Evolutionary conservation across 2,888 invertebrate genomes (phyloP).

Genomic region (Gandaritis pyraliata): DNA sequence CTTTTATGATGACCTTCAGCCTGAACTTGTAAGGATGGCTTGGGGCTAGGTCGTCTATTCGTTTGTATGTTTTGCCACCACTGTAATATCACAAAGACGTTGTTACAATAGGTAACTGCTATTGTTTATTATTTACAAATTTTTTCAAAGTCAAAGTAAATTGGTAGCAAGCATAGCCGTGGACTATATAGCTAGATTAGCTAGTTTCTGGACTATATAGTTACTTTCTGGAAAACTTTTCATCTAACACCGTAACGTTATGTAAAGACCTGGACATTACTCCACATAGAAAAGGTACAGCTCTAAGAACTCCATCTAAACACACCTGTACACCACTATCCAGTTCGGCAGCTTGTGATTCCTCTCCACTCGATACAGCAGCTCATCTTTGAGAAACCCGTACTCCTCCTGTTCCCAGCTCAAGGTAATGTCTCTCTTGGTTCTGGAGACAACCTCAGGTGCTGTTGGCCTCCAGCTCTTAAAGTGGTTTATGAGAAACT

Average conservation of each 20-base stretch:
- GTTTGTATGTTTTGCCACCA: slow-evolving; percentile 71
- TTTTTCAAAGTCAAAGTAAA: too few relatives aligned
- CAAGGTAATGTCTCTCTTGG: slow-evolving; percentile 57
- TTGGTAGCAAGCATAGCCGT: too few relatives aligned
- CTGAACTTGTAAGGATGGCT: slow-evolving; percentile 79
- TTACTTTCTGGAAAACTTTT: too few relatives aligned
- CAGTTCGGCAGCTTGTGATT: slow-evolving; percentile 72
- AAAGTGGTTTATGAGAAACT: slow-evolving; percentile 53
- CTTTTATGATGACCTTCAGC: slow-evolving; percentile 64
- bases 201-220: too few relatives aligned
- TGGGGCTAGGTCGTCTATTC: slow-evolving; percentile 74
- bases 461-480: slow-evolving; percentile 57
- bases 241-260: too few relatives aligned
- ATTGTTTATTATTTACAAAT: too few relatives aligned
- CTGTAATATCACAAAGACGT: slow-evolving; percentile 57
- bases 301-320: too few relatives aligned
- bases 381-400: slow-evolving; percentile 52
- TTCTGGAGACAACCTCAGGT: slow-evolving; percentile 56
- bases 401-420: slow-evolving; percentile 57
- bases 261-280: too few relatives aligned
- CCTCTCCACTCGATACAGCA: slow-evolving; percentile 67
- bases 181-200: too few relatives aligned
- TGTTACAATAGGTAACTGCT: background rate
- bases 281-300: too few relatives aligned
- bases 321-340: slow-evolving; percentile 72